Evolutionary conservation across 2,113 vertebrate genomes (phyloP).

Genomic region (Pelodiscus sinensis): DNA sequence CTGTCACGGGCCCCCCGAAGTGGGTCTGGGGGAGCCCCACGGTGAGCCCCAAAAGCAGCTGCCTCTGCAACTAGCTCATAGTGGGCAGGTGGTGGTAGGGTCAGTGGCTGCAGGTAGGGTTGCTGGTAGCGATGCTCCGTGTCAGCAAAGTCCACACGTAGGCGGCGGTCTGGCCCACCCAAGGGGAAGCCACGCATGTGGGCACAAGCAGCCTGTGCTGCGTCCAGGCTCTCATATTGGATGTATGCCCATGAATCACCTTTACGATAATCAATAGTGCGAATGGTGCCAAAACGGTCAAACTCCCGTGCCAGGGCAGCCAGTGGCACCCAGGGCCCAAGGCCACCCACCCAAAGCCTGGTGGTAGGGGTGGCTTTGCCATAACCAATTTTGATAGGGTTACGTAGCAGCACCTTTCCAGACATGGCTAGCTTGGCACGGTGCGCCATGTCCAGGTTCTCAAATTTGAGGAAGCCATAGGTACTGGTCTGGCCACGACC

Average conservation of each 20-base stretch:
- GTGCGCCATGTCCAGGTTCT: constrained; percentile 98
- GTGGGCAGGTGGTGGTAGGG: constrained; percentile 84
- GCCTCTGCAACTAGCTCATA: constrained; percentile 93
- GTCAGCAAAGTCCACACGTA: constrained; percentile 96
- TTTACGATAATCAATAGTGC: constrained; percentile 97
- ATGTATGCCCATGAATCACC: constrained; percentile 98
- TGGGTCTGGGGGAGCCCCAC: constrained; percentile 86
- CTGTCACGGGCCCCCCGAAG: constrained; percentile 91
- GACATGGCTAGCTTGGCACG: constrained; percentile 97
- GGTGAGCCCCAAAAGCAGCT: constrained; percentile 88
- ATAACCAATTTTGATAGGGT: constrained; percentile 96
- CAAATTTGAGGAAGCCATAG: constrained; percentile 97
- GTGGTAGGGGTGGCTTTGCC: constrained; percentile 97
- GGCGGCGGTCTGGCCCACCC: constrained; percentile 91
- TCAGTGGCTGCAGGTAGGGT: constrained; percentile 93
- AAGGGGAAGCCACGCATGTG: constrained; percentile 97
- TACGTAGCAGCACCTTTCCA: constrained; percentile 93
- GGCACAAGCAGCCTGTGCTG: constrained; percentile 94
- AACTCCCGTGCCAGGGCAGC: constrained; percentile 95
- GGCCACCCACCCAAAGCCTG: constrained; percentile 94
- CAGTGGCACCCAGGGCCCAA: constrained; percentile 95
- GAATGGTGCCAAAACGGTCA: constrained; percentile 97
- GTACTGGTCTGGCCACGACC: constrained; percentile 92
- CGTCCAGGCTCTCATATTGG: constrained; percentile 97
- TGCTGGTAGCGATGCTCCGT: constrained; percentile 96